A percentile compares a stretch with the other conserved stretches of the same genome.
Conservation (phyloP, 2,888 invertebrate species). For the Chloromyia formosa region DNA sequence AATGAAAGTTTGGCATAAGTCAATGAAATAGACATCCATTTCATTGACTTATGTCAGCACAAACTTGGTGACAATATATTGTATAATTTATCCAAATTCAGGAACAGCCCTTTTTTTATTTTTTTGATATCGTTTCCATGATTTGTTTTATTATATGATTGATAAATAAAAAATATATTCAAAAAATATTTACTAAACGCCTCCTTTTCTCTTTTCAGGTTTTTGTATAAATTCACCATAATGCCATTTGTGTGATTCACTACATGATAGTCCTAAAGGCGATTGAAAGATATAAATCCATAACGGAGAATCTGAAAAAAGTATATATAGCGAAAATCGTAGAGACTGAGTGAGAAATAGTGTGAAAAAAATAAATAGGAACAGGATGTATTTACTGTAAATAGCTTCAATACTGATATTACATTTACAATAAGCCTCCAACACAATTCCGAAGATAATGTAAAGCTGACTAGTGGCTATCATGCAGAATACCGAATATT, state of each 20-base stretch:
- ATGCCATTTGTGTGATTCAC: not conserved
- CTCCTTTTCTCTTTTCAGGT: not conserved
- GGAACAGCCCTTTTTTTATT: too few relatives aligned
- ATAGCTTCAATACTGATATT: slow-evolving; percentile 31
- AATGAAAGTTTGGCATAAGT: too few relatives aligned
- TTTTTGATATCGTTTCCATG: too few relatives aligned
- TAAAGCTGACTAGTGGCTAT: not conserved
- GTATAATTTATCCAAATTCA: too few relatives aligned
- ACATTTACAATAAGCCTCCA: slow-evolving; percentile 11
- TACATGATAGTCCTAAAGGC: not conserved
- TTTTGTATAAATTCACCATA: not conserved
- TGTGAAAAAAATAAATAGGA: not conserved
- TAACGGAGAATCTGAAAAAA: slow-evolving; percentile 3
- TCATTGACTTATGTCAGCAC: too few relatives aligned
- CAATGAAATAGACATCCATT: too few relatives aligned
- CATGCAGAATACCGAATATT: not conserved
- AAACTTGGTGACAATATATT: too few relatives aligned
- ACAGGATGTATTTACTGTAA: slow-evolving; percentile 28
- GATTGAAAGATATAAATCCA: not conserved
- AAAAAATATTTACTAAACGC: not conserved
- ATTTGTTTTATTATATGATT: too few relatives aligned
- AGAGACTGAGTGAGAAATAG: slow-evolving; percentile 43
- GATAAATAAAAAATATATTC: not conserved
- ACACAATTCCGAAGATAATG: slow-evolving; percentile 22
- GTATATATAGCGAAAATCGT: slow-evolving; percentile 8